A percentile compares a stretch with the other conserved stretches of the same genome.
Evolutionary conservation across 2,113 vertebrate genomes (phyloP).

Genomic region (Acrocephalus kingi): DNA sequence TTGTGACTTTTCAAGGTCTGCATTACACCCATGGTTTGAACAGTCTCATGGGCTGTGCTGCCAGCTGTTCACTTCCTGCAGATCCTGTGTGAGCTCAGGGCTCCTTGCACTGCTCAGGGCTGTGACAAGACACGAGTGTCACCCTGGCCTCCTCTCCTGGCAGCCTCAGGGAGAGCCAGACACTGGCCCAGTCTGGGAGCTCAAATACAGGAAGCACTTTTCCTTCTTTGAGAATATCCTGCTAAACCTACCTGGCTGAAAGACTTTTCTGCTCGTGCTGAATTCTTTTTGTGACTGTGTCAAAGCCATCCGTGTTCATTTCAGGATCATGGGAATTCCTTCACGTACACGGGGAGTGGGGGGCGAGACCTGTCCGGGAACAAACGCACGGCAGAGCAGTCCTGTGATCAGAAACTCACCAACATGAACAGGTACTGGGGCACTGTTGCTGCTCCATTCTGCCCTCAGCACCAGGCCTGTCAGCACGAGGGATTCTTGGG

Average conservation of each 20-base stretch:
- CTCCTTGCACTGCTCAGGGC: background rate
- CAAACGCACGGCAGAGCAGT: conserved; percentile 96
- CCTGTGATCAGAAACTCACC: conserved; percentile 97
- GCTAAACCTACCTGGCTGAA: background rate
- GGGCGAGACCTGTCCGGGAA: conserved; percentile 96
- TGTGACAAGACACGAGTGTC: background rate
- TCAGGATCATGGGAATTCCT: conserved; percentile 94
- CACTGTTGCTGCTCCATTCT: accelerated
- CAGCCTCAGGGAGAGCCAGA: accelerated
- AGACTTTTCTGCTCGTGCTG: background rate
- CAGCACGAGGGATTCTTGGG: accelerated
- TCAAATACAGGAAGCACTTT: background rate
- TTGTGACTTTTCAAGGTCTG: background rate
- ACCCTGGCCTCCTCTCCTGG: background rate
- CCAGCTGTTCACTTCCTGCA: background rate
- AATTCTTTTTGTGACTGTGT: background rate
- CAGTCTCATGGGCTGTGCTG: background rate
- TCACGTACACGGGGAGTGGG: conserved; percentile 96
- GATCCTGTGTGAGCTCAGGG: background rate
- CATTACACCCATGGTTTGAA: background rate
- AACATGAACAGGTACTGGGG: conserved; percentile 92
- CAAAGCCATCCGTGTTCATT: background rate
- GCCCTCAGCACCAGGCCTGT: background rate
- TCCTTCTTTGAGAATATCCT: background rate
- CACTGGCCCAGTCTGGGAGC: background rate